Evolutionary conservation across 2,113 vertebrate species (phyloP).

Genomic region (Seriola rivoliana): DNA sequence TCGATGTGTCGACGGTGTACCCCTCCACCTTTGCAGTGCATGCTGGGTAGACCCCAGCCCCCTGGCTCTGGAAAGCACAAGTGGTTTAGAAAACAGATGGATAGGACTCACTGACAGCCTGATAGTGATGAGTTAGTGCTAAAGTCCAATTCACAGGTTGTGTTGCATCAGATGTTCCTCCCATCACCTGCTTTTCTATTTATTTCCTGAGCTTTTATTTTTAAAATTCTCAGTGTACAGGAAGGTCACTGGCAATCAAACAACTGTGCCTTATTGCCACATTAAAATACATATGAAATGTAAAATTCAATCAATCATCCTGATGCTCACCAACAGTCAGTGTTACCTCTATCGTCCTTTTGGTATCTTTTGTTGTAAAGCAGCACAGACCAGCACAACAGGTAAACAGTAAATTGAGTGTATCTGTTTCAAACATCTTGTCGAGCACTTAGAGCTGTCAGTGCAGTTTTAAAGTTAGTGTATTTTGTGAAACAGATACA

Average conservation of each 20-base stretch:
- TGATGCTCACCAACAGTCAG: neutral
- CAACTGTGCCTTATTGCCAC: neutral
- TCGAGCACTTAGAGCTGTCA: neutral
- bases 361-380: neutral
- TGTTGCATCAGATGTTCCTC: neutral
- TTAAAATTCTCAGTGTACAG: neutral
- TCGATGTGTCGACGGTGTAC: neutral
- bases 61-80: neutral
- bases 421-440: neutral
- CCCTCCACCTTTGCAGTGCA: neutral
- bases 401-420: neutral
- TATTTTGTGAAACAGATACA: neutral
- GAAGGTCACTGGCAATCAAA: neutral
- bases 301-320: neutral
- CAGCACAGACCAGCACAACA: neutral
- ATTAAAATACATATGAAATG: neutral
- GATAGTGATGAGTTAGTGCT: neutral
- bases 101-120: neutral
- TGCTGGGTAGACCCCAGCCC: conserved; percentile 6
- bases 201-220: neutral
- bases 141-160: neutral
- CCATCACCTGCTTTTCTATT: neutral
- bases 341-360: neutral
- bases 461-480: neutral
- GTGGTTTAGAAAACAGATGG: conserved; percentile 9